Conservation (phyloP, 2,888 invertebrate species). For the Oithona nana region DNA sequence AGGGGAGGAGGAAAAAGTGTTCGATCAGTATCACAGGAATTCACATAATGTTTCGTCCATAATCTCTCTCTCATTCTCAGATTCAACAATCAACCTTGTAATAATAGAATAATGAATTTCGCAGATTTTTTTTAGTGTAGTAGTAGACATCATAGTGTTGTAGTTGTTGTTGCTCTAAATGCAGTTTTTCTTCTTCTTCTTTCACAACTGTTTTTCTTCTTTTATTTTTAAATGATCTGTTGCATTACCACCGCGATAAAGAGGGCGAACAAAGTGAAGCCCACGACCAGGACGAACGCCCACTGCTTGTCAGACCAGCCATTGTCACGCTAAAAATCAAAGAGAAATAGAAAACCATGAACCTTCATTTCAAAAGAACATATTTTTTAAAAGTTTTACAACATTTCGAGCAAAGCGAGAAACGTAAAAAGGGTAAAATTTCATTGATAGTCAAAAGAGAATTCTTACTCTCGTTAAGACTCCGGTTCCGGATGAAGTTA, state of each 20-base stretch:
- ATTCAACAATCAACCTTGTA: too few species aligned
- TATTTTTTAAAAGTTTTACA: too few species aligned
- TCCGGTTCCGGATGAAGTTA: background rate
- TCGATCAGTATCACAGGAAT: too few species aligned
- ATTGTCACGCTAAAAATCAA: background rate
- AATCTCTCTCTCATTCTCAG: too few species aligned
- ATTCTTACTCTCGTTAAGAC: background rate
- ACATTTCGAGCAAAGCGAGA: background rate
- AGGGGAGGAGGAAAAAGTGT: too few species aligned
- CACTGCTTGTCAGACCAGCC: constrained; percentile 36
- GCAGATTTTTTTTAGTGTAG: too few species aligned
- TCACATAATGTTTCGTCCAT: too few species aligned
- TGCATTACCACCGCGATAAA: constrained; percentile 41
- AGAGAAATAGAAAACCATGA: background rate
- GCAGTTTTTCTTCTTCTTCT: too few species aligned
- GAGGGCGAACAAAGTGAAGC: constrained; percentile 41
- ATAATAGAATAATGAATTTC: too few species aligned
- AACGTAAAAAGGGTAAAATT: background rate
- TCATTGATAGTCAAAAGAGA: background rate
- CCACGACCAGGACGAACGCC: constrained; percentile 41
- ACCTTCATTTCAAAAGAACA: background rate
- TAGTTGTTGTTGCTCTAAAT: too few species aligned
- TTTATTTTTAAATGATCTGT: constrained; percentile 29
- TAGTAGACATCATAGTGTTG: too few species aligned
- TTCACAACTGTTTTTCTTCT: too few species aligned